Percentiles rank a stretch among this genome's conserved stretches.
phyloP scores from a whole-genome alignment of 2,888 invertebrate genomes.

The Catocala sponsa region DNA sequence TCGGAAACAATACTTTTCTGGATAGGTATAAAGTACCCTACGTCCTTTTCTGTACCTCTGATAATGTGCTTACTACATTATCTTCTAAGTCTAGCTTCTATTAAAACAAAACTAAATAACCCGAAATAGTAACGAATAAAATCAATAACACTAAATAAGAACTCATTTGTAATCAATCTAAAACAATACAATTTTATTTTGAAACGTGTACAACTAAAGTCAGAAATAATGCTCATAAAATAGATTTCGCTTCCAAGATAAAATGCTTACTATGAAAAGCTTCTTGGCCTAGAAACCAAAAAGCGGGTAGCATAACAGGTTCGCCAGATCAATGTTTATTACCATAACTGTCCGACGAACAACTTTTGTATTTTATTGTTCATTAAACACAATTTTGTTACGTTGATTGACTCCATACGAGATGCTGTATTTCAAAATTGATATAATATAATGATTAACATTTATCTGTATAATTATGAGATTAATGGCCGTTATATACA shows the following conservation, averaged over 20 bases:
- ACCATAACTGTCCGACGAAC: constrained; percentile 38
- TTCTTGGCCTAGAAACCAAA: constrained; percentile 28
- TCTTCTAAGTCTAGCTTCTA: too few species aligned
- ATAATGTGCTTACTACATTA: too few species aligned
- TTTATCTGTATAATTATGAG: constrained; percentile 29
- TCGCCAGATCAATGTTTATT: constrained; percentile 34
- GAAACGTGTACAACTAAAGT: too few species aligned
- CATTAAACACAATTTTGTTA: constrained; percentile 33
- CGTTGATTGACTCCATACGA: constrained; percentile 31
- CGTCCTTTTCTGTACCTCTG: too few species aligned
- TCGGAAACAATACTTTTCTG: too few species aligned
- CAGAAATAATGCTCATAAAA: neutral
- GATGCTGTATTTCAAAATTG: constrained; percentile 1
- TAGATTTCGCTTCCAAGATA: constrained; percentile 3
- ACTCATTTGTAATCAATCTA: too few species aligned
- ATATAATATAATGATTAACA: constrained; percentile 32
- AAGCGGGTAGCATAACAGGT: constrained; percentile 35
- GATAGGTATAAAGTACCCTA: too few species aligned
- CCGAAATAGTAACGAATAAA: neutral
- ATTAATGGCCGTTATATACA: constrained; percentile 8
- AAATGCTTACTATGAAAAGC: constrained; percentile 8
- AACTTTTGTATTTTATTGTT: constrained; percentile 37
- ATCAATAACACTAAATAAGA: constrained; percentile 2
- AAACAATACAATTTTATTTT: too few species aligned
- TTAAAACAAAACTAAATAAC: neutral